Base-by-base conservation (phyloP, 2,113 vertebrate genomes). In the Rhabdornis inornatus region DNA sequence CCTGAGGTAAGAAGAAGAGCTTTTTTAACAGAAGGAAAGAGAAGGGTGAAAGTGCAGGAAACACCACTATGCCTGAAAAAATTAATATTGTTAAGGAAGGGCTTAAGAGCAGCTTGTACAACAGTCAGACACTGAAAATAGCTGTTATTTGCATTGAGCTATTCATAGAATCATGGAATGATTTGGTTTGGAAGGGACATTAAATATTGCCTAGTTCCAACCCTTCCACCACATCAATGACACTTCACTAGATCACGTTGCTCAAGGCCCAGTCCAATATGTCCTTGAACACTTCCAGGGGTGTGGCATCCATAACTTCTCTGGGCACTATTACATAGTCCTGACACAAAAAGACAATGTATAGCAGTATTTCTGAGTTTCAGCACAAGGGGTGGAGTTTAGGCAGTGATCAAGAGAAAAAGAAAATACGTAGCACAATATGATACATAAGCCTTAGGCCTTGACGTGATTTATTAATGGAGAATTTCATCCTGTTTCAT, bases 31-130 rank as follows among this genome's bases (percentile, higher is more conserved):
- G 42, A 66, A 50, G 27, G 42, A 78, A 84, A 69, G 42, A 63
- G 63, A 77, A 94, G 10, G 65, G 35, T 91, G 74, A 71, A 90
- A 94, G 92, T 90, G 39, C 59, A 87, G 42, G 65, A 92, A 92
- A 70, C 35, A 72, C 33, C 27, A 5, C 13, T 69, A 16, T 57
- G 30, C 24, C 52, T 24, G 17, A 69, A 71, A 70, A 81, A 55
- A 50, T 19, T 9, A 63, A 81, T 75, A 42, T 59, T 59, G 4
- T 78, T 63, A 89, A 78, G n/a, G 42, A 60, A 68, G 30, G 37
- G 7, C 24, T 87, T 84, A 82, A 72, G 44, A 53, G 19, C 39
- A 87, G 15, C 12, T 42, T 68, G 7, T 49, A 28, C 27, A 78
- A 52, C 7, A 77, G 50, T 56, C 24, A 79, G 37, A 35, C 10